These are phyloP conservation scores for Neoseiulus cucumeris DNA, from an alignment of 1,140 invertebrate species.

Conservation along the genomic window DNA sequence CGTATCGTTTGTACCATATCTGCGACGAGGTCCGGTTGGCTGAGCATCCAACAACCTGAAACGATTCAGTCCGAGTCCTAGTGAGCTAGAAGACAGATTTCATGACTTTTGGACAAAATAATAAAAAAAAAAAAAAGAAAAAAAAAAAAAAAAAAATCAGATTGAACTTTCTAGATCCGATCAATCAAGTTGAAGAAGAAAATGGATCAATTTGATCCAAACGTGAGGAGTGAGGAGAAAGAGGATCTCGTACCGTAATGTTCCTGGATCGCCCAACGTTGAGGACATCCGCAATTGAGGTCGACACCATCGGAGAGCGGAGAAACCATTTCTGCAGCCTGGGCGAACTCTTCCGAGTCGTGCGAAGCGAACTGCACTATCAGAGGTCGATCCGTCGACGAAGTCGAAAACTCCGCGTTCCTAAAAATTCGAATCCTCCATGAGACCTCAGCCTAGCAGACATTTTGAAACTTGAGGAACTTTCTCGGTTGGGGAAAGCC, in stretches of 20 bases:
- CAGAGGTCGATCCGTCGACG: conserved; percentile 50
- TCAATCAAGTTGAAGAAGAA: conserved; percentile 12
- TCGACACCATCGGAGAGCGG: conserved; percentile 72
- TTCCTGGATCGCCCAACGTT: conserved; percentile 32
- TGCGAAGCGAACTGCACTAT: conserved; percentile 89
- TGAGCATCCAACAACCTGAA: conserved; percentile 20
- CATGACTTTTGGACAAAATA: conserved; percentile 73
- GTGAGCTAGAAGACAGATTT: conserved; percentile 63
- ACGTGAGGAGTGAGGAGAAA: too few species aligned
- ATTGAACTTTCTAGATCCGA: background rate
- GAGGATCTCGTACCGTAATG: conserved; percentile 1
- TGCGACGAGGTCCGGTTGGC: conserved; percentile 57
- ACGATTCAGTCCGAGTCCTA: too few species aligned
- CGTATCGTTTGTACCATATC: conserved; percentile 55
- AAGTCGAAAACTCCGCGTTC: conserved; percentile 13
- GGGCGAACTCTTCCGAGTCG: conserved; percentile 54
- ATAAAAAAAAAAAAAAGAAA: conserved; percentile 7
- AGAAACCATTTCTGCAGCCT: conserved; percentile 58
- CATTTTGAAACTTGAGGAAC: too few species aligned
- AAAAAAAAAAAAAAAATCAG: background rate
- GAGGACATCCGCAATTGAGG: conserved; percentile 91
- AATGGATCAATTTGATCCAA: conserved; percentile 11
- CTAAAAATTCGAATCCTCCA: background rate
- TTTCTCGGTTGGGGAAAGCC: too few species aligned
- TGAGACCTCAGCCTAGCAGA: background rate